Evolutionary conservation across 30 jellyfish, hydroid and myxozoan species (phyloP), one percentile per base, ranked within the genome.

Genomic region (Turritopsis dohrnii): DNA sequence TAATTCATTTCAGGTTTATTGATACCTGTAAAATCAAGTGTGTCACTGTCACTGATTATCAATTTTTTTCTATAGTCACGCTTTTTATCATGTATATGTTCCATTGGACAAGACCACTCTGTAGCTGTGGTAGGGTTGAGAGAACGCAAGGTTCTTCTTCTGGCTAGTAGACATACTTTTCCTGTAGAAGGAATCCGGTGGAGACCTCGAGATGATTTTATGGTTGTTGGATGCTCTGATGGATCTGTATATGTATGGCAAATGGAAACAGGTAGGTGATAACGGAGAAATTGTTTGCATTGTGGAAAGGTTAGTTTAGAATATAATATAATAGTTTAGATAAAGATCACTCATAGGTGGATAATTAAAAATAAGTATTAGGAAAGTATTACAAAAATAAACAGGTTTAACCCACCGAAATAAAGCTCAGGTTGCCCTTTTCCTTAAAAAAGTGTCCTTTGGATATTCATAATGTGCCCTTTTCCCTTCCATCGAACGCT

Each of bases 201-300:
- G 99, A 89, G 99, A 17, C 96, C 93, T 17, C 84, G 86, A 75
- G 99, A 95, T 53, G 99, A 95, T 65, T 88, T 95, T 72, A 81
- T 95, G 98, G 98, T 95, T 72, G 95, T 95, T 18, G 98, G 98
- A 23, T 95, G 99, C 60, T 89, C 97, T 16, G 99, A 95, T 95
- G 99, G 99, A 52, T 83, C 96, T 74, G 97, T 95, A 19, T 95
- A 90, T 81, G 98, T 95, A 24, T 95, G 99, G 99, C 99, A 95
- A 79, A 87, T 95, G 97, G 97, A 89, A 75, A 89, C 99, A 26
- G 99, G 99, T 94, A 66, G 17, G 79, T 9, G n/a, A 41, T 41
- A 3, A 5, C 13, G 60, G 60, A 41, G 60, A 3, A 41, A 41
- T 41, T n/a, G n/a, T n/a, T n/a, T n/a, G n/a, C n/a, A n/a, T n/a